A percentile compares a stretch with the other conserved stretches of the same genome.
Evolutionary conservation across 2,888 invertebrate species (phyloP).

Genomic region (Xestoiulus laeticollis): DNA sequence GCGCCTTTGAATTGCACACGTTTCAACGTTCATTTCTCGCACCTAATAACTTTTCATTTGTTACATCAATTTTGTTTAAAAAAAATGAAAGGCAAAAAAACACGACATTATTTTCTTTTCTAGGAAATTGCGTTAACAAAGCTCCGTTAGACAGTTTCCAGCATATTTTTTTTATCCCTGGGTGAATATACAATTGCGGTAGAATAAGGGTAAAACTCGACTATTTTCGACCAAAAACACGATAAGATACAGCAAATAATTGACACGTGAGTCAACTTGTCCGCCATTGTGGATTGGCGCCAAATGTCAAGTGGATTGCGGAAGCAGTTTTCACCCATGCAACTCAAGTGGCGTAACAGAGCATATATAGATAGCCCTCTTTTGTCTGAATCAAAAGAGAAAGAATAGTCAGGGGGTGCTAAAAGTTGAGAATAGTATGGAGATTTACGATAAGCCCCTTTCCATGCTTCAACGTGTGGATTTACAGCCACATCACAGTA

Average conservation of each 20-base stretch:
- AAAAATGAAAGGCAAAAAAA: not conserved
- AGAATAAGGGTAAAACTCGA: not conserved
- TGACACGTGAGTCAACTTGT: not conserved
- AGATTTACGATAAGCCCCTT: not conserved
- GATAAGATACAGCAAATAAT: conserved; percentile 1
- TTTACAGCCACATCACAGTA: not conserved
- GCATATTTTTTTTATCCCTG: not conserved
- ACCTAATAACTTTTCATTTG: conserved; percentile 28
- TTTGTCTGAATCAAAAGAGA: not conserved
- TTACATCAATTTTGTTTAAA: not conserved
- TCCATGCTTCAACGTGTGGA: not conserved
- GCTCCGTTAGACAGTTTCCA: not conserved
- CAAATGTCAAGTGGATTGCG: conserved; percentile 34
- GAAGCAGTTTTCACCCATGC: not conserved
- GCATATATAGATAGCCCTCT: not conserved
- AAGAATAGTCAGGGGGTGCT: not conserved
- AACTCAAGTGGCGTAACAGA: not conserved
- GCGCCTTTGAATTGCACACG: not conserved
- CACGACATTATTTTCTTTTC: not conserved
- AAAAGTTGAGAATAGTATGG: not conserved
- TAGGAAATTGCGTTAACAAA: not conserved
- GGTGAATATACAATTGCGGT: not conserved
- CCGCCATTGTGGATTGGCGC: conserved; percentile 17
- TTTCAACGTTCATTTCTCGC: conserved; percentile 11
- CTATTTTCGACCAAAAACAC: not conserved